Evolutionary conservation across 2,797 vertebrate species (phyloP), one percentile per base, ranked within the genome.

Genomic region (Passerculus sandwichensis): DNA sequence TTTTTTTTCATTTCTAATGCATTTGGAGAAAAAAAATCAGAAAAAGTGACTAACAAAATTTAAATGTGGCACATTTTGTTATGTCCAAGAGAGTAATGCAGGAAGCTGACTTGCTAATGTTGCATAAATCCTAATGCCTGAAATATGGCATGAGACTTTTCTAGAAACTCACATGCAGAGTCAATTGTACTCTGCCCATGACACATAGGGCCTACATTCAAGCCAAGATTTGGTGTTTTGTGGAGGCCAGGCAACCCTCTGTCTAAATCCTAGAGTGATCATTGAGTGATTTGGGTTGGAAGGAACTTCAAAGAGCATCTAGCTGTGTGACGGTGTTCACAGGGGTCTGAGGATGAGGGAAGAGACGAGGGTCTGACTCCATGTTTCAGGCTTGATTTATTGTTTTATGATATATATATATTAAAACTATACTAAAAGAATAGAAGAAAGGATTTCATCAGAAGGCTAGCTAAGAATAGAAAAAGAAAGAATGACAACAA

Each of bases 181-280:
- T 70, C n/a, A 45, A 2, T 44, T 0, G 1, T 36, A 20, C 3
- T 14, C 13, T 70, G 40, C 5, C 23, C 3, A 1, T 73, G 22
- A 38, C 27, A 38, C 10, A 2, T 1, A 45, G 4, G 11, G 12
- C 40, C 22, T 59, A 51, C 59, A 51, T 51, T 70, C 29, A 74
- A 92, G 57, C 11, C 29, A 77, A 59, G 5, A 29, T 92, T 70
- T 80, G 19, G 34, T 45, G 15, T 32, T 50, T 60, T 36, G 40
- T 22, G 10, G 21, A 70, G 17, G 22, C 75, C 50, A 61, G 29
- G 16, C 53, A 74, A 9, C 8, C 11, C 13, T 74, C 57, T 77
- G 27, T n/a, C 57, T 81, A 65, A 75, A 67, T 47, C 38, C 25
- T 9, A 42, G 61, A 50, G 25, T 44, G 22, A 12, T 36, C 22